A percentile compares a stretch with the other conserved stretches of the same genome.
Evolutionary conservation across 2,113 vertebrate genomes (phyloP).

Genomic region (Pseudonaja textilis): DNA sequence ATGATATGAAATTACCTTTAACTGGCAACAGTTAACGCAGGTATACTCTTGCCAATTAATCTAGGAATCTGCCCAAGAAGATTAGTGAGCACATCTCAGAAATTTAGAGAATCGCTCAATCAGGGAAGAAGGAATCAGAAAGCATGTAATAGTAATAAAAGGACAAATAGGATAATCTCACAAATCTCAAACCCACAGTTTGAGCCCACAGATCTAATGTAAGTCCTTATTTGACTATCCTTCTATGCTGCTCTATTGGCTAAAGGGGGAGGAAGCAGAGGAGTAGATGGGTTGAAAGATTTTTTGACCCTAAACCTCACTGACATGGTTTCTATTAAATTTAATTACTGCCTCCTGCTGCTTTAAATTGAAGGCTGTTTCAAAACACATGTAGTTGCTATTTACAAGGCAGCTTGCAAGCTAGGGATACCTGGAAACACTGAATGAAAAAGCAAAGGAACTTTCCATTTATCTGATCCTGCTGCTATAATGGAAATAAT

Average conservation of each 20-base stretch:
- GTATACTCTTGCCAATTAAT: constrained; percentile 24
- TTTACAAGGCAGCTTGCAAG: constrained; percentile 43
- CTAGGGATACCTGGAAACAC: constrained; percentile 27
- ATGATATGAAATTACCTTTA: background rate
- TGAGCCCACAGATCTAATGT: background rate
- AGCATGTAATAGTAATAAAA: constrained; percentile 17
- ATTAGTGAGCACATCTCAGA: background rate
- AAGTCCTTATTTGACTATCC: constrained; percentile 38
- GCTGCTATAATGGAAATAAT: constrained; percentile 20
- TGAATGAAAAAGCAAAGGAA: background rate
- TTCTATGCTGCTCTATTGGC: constrained; percentile 11
- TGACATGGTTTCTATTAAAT: constrained; percentile 53
- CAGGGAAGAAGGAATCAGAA: background rate
- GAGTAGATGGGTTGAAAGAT: constrained; percentile 46
- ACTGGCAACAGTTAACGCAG: background rate
- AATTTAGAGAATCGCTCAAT: background rate
- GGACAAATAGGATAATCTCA: constrained; percentile 22
- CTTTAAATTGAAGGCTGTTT: constrained; percentile 56
- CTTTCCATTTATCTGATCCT: background rate
- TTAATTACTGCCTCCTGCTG: constrained; percentile 46
- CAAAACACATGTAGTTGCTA: constrained; percentile 35
- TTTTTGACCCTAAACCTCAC: constrained; percentile 47
- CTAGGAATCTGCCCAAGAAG: background rate
- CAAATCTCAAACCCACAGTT: background rate
- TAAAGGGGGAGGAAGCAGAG: constrained; percentile 23